Percentiles rank a stretch among this genome's conserved stretches.
Conservation (phyloP, 92 coral and sea anemone species). For the Scolanthus callimorphus region DNA sequence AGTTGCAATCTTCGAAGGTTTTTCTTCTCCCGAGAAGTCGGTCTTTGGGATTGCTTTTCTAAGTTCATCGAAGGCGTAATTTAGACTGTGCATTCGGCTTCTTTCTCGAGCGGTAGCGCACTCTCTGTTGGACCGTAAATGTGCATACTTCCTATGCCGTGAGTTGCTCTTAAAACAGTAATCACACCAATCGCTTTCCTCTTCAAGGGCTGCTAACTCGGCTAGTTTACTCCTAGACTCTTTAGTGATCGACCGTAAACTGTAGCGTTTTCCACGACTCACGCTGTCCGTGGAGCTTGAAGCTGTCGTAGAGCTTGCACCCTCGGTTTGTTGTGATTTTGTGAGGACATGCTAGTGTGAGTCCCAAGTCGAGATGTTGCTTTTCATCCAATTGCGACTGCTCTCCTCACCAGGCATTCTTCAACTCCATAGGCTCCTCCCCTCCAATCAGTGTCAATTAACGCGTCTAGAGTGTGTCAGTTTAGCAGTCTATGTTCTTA, state of each 20-base stretch:
- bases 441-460: constrained; percentile 94
- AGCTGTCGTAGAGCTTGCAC: too few relatives aligned
- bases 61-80: constrained; percentile 81
- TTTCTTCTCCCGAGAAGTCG: constrained; percentile 54
- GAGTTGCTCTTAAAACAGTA: constrained; percentile 59
- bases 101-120: constrained; percentile 94
- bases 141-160: constrained; percentile 68
- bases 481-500: constrained; percentile 3
- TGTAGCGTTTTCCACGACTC: constrained; percentile 53
- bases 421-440: constrained; percentile 86
- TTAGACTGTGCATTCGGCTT: constrained; percentile 82
- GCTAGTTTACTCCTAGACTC: constrained; percentile 88
- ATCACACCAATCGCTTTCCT: constrained; percentile 74
- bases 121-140: constrained; percentile 65
- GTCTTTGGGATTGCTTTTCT: constrained; percentile 88
- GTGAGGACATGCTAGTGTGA: too few relatives aligned
- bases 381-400: too few relatives aligned
- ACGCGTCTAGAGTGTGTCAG: constrained; percentile 32
- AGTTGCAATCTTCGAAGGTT: constrained; percentile 93
- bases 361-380: too few relatives aligned
- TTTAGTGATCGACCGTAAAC: constrained; percentile 70
- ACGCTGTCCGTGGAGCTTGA: constrained; percentile 11
- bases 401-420: constrained; percentile 58
- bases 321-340: too few relatives aligned
- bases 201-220: constrained; percentile 69